These are phyloP conservation scores for Catotricha subobsoleta DNA, from an alignment of 2,888 invertebrate genomes.

Conservation along the genomic window DNA sequence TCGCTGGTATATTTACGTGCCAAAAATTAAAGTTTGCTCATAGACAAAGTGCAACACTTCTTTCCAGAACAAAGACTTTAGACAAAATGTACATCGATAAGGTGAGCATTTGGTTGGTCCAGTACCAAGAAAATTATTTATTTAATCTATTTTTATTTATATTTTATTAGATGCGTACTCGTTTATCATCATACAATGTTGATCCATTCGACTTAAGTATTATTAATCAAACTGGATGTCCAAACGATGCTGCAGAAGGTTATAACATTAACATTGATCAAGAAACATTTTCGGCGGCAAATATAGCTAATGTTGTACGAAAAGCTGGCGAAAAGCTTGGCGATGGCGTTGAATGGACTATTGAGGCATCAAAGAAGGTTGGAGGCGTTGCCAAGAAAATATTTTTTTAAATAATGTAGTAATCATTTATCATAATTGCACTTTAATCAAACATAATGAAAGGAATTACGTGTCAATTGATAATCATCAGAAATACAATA, in stretches of 20 bases:
- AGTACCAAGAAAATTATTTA: not conserved
- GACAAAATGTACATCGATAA: conserved; percentile 53
- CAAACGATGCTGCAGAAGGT: conserved; percentile 36
- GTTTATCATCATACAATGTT: conserved; percentile 44
- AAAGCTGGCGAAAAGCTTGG: conserved; percentile 56
- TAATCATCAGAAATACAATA: no score
- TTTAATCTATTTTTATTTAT: not conserved
- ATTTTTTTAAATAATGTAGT: conserved; percentile 8
- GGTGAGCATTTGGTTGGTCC: conserved; percentile 27
- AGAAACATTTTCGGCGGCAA: conserved; percentile 55
- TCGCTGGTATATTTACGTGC: conserved; percentile 62
- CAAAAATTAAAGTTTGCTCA: conserved; percentile 54
- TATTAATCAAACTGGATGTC: conserved; percentile 52
- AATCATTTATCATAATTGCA: no score
- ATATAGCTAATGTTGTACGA: conserved; percentile 49
- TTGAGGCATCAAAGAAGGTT: conserved; percentile 49
- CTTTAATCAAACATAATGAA: no score
- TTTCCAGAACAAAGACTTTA: conserved; percentile 53
- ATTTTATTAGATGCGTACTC: conserved; percentile 38
- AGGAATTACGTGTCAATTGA: no score
- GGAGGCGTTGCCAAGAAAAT: conserved; percentile 10
- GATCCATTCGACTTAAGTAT: conserved; percentile 60
- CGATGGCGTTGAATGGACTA: conserved; percentile 51
- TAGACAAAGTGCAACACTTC: conserved; percentile 59
- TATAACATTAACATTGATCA: conserved; percentile 55